These are phyloP conservation scores for Cataglyphis albicans DNA, from an alignment of 2,888 invertebrate genomes.

Conservation along the genomic window DNA sequence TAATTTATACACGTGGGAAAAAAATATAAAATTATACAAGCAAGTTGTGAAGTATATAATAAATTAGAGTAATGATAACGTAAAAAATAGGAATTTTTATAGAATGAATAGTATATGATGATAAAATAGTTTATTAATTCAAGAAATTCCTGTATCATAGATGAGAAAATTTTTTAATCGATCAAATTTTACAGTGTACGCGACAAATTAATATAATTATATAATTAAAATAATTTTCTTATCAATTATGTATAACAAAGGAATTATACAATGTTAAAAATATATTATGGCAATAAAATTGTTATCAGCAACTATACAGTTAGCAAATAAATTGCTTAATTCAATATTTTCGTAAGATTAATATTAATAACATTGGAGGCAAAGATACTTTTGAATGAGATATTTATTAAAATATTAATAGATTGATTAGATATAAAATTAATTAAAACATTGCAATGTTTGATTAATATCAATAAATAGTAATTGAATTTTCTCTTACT, in stretches of 20 bases:
- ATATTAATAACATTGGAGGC: neutral
- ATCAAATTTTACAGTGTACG: neutral
- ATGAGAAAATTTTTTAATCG: neutral
- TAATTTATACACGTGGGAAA: neutral
- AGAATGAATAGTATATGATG: neutral
- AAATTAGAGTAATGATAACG: neutral
- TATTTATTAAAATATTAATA: neutral
- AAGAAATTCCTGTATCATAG: neutral
- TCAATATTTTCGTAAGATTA: neutral
- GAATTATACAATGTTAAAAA: neutral
- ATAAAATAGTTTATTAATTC: neutral
- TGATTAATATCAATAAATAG: conserved; percentile 57
- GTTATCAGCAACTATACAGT: neutral
- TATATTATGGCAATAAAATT: neutral
- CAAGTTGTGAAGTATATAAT: neutral
- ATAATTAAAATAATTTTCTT: neutral
- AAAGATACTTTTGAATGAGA: neutral
- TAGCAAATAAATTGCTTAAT: neutral
- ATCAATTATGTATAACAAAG: neutral
- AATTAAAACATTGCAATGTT: conserved; percentile 27
- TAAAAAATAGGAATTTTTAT: neutral
- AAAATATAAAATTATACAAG: neutral
- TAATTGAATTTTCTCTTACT: conserved; percentile 10
- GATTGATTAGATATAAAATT: neutral
- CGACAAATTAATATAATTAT: neutral